Percentiles rank a stretch among this genome's conserved stretches.
phyloP scores from a whole-genome alignment of 2,797 vertebrate species.

The Characodon lateralis region DNA sequence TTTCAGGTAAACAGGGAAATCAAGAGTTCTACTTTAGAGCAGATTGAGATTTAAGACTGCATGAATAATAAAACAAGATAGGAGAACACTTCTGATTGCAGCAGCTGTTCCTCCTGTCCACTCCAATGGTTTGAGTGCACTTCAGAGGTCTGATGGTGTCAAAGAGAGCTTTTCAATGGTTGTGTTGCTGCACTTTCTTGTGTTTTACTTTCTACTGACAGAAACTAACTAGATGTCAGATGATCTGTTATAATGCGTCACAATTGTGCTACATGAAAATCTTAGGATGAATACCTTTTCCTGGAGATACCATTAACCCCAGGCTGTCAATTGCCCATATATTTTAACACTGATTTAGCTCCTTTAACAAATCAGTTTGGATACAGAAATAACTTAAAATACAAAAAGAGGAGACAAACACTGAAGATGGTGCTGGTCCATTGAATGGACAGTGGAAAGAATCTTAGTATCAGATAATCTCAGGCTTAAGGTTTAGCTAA shows the following conservation, averaged over 20 bases:
- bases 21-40: not conserved
- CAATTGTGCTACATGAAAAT: not conserved
- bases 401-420: too few relatives aligned
- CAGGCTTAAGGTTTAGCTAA: not conserved
- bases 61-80: not conserved
- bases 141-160: conserved; percentile 12
- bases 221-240: not conserved
- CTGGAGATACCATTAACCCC: too few relatives aligned
- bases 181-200: not conserved
- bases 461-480: not conserved
- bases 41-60: not conserved
- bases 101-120: not conserved
- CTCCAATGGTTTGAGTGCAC: not conserved
- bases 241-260: not conserved
- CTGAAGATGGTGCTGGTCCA: not conserved
- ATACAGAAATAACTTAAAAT: too few relatives aligned
- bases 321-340: too few relatives aligned
- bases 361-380: too few relatives aligned
- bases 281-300: too few relatives aligned
- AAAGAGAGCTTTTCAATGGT: not conserved
- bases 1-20: conserved; percentile 14
- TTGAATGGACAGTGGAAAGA: not conserved
- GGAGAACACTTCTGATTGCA: conserved; percentile 1
- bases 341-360: too few relatives aligned
- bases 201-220: not conserved